phyloP scores from a whole-genome alignment of 2,113 vertebrate genomes.

The Morone saxatilis region DNA sequence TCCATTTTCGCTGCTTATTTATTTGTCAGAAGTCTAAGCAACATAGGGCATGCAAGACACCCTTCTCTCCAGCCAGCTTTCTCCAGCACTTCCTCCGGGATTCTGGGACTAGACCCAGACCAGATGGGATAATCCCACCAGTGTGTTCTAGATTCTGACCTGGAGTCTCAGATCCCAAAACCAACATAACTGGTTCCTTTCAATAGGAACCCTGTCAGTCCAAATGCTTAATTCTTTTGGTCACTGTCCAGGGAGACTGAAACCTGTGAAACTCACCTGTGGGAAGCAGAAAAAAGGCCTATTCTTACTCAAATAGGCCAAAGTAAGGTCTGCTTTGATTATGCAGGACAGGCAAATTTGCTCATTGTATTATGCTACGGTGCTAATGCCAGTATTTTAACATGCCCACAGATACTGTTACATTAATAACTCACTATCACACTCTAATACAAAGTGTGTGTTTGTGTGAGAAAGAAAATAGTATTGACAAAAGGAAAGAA shows the following conservation, averaged over 20 bases:
- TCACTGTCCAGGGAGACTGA: not conserved
- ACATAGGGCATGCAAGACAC: not conserved
- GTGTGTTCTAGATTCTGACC: not conserved
- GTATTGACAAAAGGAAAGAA: not conserved
- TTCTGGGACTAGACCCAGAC: not conserved
- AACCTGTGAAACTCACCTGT: no score
- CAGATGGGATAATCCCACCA: not conserved
- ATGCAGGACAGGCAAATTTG: not conserved
- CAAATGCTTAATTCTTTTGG: not conserved
- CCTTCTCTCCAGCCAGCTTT: not conserved
- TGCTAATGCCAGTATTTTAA: not conserved
- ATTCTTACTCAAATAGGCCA: not conserved
- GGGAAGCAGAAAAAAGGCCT: not conserved
- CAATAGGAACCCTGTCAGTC: not conserved
- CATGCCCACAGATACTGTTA: not conserved
- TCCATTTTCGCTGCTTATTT: not conserved
- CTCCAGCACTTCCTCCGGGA: not conserved
- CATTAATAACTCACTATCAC: no score
- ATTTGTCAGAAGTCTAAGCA: not conserved
- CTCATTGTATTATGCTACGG: no score
- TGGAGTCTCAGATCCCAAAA: not conserved
- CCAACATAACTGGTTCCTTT: not conserved
- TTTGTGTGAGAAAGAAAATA: not conserved
- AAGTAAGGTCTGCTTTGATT: not conserved
- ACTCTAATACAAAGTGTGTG: no score